Evolutionary conservation across 1,140 invertebrate species (phyloP).

Genomic region (Trypoxylus dichotomus): DNA sequence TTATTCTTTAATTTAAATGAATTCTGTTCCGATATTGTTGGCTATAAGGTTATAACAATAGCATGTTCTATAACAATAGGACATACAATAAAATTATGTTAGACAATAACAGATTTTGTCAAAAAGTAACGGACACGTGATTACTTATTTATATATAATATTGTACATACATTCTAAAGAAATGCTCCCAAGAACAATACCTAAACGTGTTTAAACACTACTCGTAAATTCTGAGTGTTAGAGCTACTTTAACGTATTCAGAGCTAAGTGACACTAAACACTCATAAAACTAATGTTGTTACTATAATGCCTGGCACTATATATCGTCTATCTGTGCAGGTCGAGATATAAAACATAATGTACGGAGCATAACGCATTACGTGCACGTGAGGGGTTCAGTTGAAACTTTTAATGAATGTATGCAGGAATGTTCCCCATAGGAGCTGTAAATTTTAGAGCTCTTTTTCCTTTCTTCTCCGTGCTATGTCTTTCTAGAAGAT

Average conservation of each 20-base stretch:
- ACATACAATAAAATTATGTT: too few species aligned
- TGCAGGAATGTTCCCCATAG: not conserved
- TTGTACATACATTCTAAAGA: too few species aligned
- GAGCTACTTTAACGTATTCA: not conserved
- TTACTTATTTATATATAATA: too few species aligned
- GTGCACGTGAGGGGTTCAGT: not conserved
- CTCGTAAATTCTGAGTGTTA: not conserved
- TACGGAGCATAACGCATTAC: not conserved
- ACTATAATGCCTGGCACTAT: not conserved
- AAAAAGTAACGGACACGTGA: too few species aligned
- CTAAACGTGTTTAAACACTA: not conserved
- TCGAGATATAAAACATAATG: conserved; percentile 6
- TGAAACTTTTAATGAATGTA: conserved; percentile 21
- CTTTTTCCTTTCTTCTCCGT: not conserved
- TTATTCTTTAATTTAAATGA: too few species aligned
- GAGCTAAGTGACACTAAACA: not conserved
- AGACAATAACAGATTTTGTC: too few species aligned
- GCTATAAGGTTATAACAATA: too few species aligned
- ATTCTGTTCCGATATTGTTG: too few species aligned
- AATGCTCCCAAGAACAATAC: not conserved
- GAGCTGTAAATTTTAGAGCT: not conserved
- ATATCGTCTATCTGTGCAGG: conserved; percentile 3
- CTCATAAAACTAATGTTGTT: conserved; percentile 14
- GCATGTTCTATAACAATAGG: too few species aligned
- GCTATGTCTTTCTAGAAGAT: not conserved